A percentile compares a stretch with the other conserved stretches of the same genome.
Conservation (phyloP, 2,797 vertebrate species). For the Anas acuta region DNA sequence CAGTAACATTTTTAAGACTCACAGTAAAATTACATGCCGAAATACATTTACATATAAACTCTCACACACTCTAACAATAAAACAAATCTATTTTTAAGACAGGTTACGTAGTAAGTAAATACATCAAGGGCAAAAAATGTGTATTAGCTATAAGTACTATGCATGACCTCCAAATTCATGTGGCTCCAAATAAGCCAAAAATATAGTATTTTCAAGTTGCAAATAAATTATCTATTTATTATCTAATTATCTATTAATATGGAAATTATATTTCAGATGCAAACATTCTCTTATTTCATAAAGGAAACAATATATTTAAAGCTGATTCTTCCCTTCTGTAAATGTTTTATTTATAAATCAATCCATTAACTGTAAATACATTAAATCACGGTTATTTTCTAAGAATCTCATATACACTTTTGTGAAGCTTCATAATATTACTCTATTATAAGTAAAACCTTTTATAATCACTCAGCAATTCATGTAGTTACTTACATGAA, state of each 20-base stretch:
- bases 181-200: background rate
- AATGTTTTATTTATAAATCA: background rate
- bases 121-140: background rate
- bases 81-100: background rate
- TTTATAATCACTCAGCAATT: background rate
- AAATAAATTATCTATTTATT: background rate
- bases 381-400: background rate
- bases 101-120: background rate
- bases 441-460: background rate
- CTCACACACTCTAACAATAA: background rate
- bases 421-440: background rate
- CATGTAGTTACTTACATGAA: background rate
- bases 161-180: background rate
- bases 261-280: slow-evolving; percentile 6
- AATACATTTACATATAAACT: background rate
- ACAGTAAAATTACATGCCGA: background rate
- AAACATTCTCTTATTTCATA: slow-evolving; percentile 13
- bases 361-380: background rate
- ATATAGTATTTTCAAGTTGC: background rate
- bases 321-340: background rate
- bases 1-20: background rate
- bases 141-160: background rate
- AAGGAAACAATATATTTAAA: background rate
- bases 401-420: background rate
- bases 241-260: background rate